Evolutionary conservation across 2,888 invertebrate genomes (phyloP), one percentile per base, ranked within the genome.

Genomic region (Drosophila niveifrons): DNA sequence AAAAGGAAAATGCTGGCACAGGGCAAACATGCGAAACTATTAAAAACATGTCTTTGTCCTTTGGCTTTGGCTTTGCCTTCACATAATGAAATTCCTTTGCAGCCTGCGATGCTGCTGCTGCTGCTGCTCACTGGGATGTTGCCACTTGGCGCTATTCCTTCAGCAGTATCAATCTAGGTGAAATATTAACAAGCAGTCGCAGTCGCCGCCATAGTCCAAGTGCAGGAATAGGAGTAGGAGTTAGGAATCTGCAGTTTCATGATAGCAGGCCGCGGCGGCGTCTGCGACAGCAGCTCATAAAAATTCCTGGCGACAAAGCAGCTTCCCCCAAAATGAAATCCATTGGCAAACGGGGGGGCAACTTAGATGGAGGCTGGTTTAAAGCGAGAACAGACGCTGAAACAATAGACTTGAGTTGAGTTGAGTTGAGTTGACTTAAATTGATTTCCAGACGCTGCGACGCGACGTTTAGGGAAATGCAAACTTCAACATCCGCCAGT

Each of bases 371-470:
- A 55, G 41, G 55, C 47, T 53, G 43, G 65, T 57, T 88, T 82
- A 67, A 85, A 84, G 86, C 63, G 62, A 2, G 46, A 72, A 58
- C 76, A 72, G 68, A 82, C 72, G 85, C 63, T 78, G 75, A 89
- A 88, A 88, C 89, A 88, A 89, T 86, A 83, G 88, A 88, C 83
- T 88, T 72, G 82, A 86, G 36, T 36, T n/a, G 34, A 36, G 34
- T 34, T 34, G 88, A 88, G 80, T 88, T 72, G 82, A 86, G 88
- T 88, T 83, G 89, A 87, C 88, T 89, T 89, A 88, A 89, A 88
- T 88, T 88, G 89, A 89, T 88, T 88, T 80, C 69, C 80, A 82
- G 89, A 80, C 74, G 72, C 63, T 63, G 75, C 66, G 50, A 41
- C 74, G 72, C 11, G 17, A 43, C 44, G 36, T 57, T 57, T 55